Conservation (phyloP, 1,140 invertebrate species). For the Diuraphis noxia region DNA sequence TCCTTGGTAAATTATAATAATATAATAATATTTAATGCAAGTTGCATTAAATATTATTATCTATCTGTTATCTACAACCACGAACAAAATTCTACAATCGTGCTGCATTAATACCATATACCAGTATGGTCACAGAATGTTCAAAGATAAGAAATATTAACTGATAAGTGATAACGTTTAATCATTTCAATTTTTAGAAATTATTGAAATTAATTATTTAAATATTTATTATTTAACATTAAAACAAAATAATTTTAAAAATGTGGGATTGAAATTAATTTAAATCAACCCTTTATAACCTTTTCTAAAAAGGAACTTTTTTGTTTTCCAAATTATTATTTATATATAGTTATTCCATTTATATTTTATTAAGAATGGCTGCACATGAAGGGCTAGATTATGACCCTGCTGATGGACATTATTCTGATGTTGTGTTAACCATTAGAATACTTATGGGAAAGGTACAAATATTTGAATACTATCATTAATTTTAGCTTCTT, state of each 20-base stretch:
- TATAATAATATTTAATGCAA: too few relatives aligned
- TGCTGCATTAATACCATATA: too few relatives aligned
- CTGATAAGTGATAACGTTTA: neutral
- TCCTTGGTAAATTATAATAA: too few relatives aligned
- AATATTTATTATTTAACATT: too few relatives aligned
- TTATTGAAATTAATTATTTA: too few relatives aligned
- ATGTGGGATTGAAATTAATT: neutral
- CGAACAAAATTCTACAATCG: too few relatives aligned
- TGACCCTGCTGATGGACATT: constrained; percentile 30
- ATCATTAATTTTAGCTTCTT: neutral
- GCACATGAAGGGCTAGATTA: constrained; percentile 27
- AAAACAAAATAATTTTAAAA: neutral
- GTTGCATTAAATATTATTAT: too few relatives aligned
- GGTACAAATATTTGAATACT: neutral
- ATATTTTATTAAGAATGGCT: constrained; percentile 3
- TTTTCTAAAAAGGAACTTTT: neutral
- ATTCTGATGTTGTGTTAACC: constrained; percentile 43
- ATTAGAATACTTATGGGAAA: constrained; percentile 49
- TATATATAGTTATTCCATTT: neutral
- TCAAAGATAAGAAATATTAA: neutral
- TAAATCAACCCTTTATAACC: neutral
- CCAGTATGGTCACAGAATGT: too few relatives aligned
- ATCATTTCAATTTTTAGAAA: neutral
- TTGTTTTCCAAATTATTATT: neutral
- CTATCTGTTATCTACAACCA: too few relatives aligned